Evolutionary conservation across 2,888 invertebrate genomes (phyloP), one percentile per base, ranked within the genome.

Genomic region (Lepas anatifera): DNA sequence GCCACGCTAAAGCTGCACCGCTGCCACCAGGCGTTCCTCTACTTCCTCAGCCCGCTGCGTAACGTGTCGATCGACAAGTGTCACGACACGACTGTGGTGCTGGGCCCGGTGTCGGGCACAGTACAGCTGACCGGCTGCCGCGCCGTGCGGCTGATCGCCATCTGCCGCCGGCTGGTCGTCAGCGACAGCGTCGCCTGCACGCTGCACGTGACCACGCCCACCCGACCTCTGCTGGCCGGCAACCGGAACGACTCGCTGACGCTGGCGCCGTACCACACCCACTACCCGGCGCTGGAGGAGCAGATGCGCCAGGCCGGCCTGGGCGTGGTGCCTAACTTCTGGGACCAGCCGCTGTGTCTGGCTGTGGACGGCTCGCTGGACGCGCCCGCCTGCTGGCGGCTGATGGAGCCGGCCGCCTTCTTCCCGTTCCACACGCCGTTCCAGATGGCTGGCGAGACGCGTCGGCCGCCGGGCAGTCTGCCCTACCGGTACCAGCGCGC

Each of bases 211-310:
- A 72, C 80, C 70, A 80, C 81, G 3, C 80, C 81, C 2, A 78
- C 77, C 70, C 77, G 78, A 13, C 81, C 81, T 0, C 74, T 81
- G 37, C 71, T 81, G 22, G 77, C 80, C 50, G 78, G 79, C 46
- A 77, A 78, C 41, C 67, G 67, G 18, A 80, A 80, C 74, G 78
- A 78, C 70, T 74, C 76, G 25, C 73, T 81, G 22, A 73, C 76
- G 35, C 75, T 81, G 70, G 81, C 80, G 6, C 81, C 81, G 2
- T 80, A 79, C 75, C 78, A 80, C 75, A 80, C 81, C 4, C 77
- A 75, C 75, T 81, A 81, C 73, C 77, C 78, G 0, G 76, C 75
- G 68, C 76, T 81, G 52, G 79, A 79, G 70, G 77, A 79, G 27
- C 81, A 81, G 70, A 77, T 81, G 79, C 72, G 73, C 6, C 74